These are phyloP conservation scores for Acanthosepion pharaonis DNA, from an alignment of 2,888 invertebrate genomes.

Conservation along the genomic window DNA sequence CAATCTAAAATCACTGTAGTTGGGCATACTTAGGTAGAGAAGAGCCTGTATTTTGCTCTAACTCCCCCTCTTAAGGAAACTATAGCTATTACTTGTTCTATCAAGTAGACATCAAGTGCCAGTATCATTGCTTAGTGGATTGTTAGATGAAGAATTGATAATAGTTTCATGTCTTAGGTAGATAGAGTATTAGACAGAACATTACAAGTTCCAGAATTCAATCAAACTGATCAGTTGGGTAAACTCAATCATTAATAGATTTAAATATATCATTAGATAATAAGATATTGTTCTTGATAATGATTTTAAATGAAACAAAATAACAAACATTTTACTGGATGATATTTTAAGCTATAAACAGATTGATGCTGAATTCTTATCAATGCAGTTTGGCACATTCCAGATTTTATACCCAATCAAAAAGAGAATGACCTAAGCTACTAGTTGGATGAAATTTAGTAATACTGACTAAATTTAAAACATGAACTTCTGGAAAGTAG, in stretches of 20 bases:
- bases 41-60: not conserved
- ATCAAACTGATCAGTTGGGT: not conserved
- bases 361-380: too few species aligned
- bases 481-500: too few species aligned
- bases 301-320: too few species aligned
- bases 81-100: not conserved
- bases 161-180: not conserved
- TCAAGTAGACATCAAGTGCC: conserved; percentile 17
- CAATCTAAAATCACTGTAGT: not conserved
- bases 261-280: too few species aligned
- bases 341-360: too few species aligned
- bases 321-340: too few species aligned
- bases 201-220: not conserved
- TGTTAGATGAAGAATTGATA: not conserved
- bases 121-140: not conserved
- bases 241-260: not conserved
- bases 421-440: too few species aligned
- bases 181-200: not conserved
- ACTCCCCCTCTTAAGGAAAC: not conserved
- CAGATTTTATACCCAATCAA: too few species aligned
- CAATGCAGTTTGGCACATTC: too few species aligned
- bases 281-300: too few species aligned
- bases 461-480: too few species aligned
- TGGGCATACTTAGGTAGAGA: not conserved
- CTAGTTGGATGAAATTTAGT: too few species aligned